Evolutionary conservation across 2,888 invertebrate genomes (phyloP), one percentile per base, ranked within the genome.

Genomic region (Alloscopus bannaensis): DNA sequence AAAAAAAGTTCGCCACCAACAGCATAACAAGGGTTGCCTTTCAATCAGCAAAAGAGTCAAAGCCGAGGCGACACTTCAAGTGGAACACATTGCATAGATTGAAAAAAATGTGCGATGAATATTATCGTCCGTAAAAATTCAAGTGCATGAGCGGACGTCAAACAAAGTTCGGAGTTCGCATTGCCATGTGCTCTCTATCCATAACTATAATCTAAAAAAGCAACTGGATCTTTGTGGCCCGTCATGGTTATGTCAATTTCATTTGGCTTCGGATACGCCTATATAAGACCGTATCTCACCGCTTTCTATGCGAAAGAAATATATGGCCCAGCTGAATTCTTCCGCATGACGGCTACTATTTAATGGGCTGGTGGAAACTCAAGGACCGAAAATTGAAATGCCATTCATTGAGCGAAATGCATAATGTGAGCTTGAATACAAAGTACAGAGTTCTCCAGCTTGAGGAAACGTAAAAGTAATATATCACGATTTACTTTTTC

Each of bases 341-440:
- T 82, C 84, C 84, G 82, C 84, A 78, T 81, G 82, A 84, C 77
- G 75, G 84, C 81, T 81, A 81, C 80, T 80, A 84, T 82, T 84
- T 84, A 84, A 84, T 84, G 80, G 80, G 60, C 65, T 60, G 60
- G 55, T 73, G 70, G 68, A 68, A 73, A 66, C 57, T 73, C 65
- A 73, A 79, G 64, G 64, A 64, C 76, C 81, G 80, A 70, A 83
- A 83, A 81, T 82, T 83, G 82, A 83, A 83, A 82, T 81, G 81
- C 81, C 82, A 83, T 82, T 82, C 82, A 81, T 64, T 68, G 59
- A 62, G 31, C 57, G 64, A 47, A 18, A 3, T 24, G 52, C 26
- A 52, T 55, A n/a, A 52, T 55, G n/a, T 26, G 2, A 55, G 28
- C 55, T 26, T 16, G 2, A 3, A 16, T 24, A 24, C 16, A 55